Percentiles rank a stretch among this genome's conserved stretches.
Evolutionary conservation across 2,888 invertebrate genomes (phyloP).

Genomic region (Lysandra coridon): DNA sequence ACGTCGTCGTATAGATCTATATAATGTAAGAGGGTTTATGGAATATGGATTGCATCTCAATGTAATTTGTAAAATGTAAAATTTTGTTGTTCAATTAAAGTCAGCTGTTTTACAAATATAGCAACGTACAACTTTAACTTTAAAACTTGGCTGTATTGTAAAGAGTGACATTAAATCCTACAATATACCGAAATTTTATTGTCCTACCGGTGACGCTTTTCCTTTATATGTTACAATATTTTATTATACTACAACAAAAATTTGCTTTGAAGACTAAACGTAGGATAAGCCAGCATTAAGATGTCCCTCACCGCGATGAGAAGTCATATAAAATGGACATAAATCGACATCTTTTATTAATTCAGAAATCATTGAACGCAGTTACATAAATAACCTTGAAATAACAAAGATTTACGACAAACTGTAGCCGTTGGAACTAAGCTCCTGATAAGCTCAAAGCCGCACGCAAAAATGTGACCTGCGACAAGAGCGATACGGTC

Average conservation of each 20-base stretch:
- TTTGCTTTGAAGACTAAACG: background rate
- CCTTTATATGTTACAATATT: constrained; percentile 9
- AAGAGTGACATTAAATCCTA: constrained; percentile 8
- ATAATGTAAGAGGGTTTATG: background rate
- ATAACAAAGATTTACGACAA: constrained; percentile 35
- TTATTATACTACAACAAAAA: constrained; percentile 3
- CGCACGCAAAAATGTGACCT: background rate
- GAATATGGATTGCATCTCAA: background rate
- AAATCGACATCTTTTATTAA: constrained; percentile 18
- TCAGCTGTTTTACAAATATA: background rate
- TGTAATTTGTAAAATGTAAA: background rate
- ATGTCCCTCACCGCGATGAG: background rate
- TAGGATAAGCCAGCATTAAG: background rate
- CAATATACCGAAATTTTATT: background rate
- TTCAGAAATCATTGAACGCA: constrained; percentile 16
- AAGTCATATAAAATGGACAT: background rate
- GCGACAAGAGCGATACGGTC: background rate
- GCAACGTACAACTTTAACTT: background rate
- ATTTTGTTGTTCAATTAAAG: background rate
- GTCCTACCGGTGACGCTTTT: background rate
- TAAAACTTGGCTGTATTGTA: background rate
- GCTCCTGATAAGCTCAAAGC: constrained; percentile 14
- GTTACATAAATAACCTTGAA: constrained; percentile 24
- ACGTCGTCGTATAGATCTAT: too few relatives aligned
- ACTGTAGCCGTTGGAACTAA: constrained; percentile 31